Evolutionary conservation across 2,888 invertebrate genomes (phyloP), one percentile per base, ranked within the genome.

Genomic region (Congeria kusceri): DNA sequence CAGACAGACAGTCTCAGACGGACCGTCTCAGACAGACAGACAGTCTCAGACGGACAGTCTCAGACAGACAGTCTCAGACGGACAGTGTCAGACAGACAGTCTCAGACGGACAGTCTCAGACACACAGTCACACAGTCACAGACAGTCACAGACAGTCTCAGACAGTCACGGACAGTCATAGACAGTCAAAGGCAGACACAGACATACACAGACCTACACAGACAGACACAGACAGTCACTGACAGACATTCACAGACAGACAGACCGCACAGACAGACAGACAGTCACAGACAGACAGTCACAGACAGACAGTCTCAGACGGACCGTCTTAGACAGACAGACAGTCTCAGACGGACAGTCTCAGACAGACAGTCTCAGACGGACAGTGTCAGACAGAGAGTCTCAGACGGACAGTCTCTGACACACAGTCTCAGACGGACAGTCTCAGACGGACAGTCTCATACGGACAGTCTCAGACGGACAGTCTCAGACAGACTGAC

Each of bases 351-450:
- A 57, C 18, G 20, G 18, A 57, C 18, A 57, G 18, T 18, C 18
- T 18, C 57, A 57, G 57, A 57, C 57, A n/a, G n/a, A n/a, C n/a
- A n/a, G n/a, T n/a, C n/a, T n/a, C n/a, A n/a, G n/a, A n/a, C n/a
- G n/a, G n/a, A 57, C 18, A 57, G 18, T 18, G 57, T 18, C 57
- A 57, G 57, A 57, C 57, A 57, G 13, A 57, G 18, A 57, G 57
- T 18, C 57, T 18, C 18, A 57, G 18, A 57, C 18, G 20, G 57
- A 57, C 57, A 57, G 57, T 18, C 57, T 18, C 15, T 18, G 18
- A 57, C 15, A 57, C 57, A 49, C 25, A 27, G 18, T 18, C 18
- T n/a, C n/a, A n/a, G n/a, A n/a, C n/a, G n/a, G n/a, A n/a, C n/a
- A n/a, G n/a, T n/a, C n/a, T n/a, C n/a, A 57, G 57, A 57, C 20